Evolutionary conservation across 2,113 vertebrate genomes (phyloP).

Genomic region (Centropus bengalensis): DNA sequence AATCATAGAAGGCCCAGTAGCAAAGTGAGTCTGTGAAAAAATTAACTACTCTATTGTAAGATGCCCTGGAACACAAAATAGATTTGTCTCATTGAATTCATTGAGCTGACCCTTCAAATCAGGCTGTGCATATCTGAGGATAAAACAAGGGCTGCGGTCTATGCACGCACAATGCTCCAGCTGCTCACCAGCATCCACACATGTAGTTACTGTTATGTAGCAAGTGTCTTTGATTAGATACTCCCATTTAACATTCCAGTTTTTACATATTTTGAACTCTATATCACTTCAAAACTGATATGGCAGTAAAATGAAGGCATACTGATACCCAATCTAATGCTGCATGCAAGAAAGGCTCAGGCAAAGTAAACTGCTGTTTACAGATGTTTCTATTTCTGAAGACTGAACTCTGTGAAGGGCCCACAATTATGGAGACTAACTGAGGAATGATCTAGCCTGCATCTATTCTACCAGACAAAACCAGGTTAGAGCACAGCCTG

Average conservation of each 20-base stretch:
- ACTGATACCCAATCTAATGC: not conserved
- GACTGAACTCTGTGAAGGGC: not conserved
- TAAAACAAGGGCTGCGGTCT: not conserved
- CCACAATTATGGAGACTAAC: not conserved
- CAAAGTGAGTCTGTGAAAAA: conserved; percentile 12
- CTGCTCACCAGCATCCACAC: not conserved
- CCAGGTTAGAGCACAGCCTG: not conserved
- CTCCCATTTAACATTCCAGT: not conserved
- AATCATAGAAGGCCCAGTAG: not conserved
- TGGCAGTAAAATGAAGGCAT: not conserved
- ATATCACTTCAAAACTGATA: not conserved
- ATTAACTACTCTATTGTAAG: not conserved
- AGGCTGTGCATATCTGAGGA: not conserved
- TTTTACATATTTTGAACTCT: not conserved
- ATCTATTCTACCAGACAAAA: not conserved
- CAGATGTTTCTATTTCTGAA: not conserved
- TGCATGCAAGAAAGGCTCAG: not conserved
- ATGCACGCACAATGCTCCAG: not conserved
- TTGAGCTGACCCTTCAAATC: conserved; percentile 18
- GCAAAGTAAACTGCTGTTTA: not conserved
- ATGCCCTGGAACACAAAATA: not conserved
- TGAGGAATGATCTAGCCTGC: not conserved
- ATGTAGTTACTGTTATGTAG: not conserved
- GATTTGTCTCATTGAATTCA: not conserved
- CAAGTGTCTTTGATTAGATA: not conserved